Evolutionary conservation across 1,140 invertebrate genomes (phyloP), one percentile per base, ranked within the genome.

Genomic region (Stegodyphus dumicola): DNA sequence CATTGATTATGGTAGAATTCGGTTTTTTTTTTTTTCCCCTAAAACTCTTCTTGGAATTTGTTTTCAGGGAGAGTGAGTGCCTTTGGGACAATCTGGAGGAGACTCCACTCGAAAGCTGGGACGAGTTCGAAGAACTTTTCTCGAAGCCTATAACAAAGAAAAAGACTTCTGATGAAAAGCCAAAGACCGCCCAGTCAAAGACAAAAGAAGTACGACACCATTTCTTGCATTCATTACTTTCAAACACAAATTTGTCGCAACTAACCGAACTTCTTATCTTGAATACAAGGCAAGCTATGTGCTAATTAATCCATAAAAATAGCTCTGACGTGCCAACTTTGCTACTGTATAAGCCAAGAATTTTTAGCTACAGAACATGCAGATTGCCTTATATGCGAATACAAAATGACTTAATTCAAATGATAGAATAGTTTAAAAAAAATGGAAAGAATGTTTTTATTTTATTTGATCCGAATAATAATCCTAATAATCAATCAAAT

Each of bases 81-180:
- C 88, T 94, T 15, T 95, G 94, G 95, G 92, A 94, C 73, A 94
- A 96, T 91, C 93, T 99, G n/a, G 94, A 98, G 87, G 93, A 93
- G 88, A 88, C 90, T 6, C 13, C 76, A 13, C 88, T 88, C 2
- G 93, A 94, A n/a, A 92, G 93, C 79, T 91, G 95, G 85, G 93
- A 95, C 77, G 96, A 98, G 90, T 98, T 99, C 89, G 93, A 94
- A 0, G 93, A 96, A 87, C 90, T 98, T 1, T 99, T 99, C 90
- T 96, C 96, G 0, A 93, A 97, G 77, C 95, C 97, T 91, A 94
- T 95, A 0, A 91, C 94, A 0, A 94, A 94, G 51, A 92, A 94
- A 87, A 95, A 94, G 88, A 70, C 87, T 80, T 92, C 92, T 66
- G 93, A 93, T 0, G 83, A 85, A 53, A 94, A 94, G 89, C 91